Conservation (phyloP, 1,140 invertebrate species). For the Branchinecta lindahli region DNA sequence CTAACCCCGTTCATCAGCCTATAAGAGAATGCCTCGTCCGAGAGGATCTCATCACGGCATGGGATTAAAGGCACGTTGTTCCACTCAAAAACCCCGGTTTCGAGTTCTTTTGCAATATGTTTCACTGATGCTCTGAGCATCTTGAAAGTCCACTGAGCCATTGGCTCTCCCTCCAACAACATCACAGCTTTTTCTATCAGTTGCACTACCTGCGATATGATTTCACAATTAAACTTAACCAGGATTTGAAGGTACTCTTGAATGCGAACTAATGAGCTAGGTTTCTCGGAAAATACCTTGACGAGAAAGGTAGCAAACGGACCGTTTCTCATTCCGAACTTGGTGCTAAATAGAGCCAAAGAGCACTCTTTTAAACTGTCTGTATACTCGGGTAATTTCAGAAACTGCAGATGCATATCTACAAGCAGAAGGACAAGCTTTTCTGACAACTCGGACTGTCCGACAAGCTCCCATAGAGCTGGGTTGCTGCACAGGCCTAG, state of each 20-base stretch:
- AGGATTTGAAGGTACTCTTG: too few relatives aligned
- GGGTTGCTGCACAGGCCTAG: neutral
- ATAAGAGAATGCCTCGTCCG: neutral
- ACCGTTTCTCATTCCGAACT: neutral
- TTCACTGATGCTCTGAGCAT: neutral
- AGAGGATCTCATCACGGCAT: neutral
- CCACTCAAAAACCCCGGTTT: neutral
- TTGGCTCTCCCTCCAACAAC: neutral
- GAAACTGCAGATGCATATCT: neutral
- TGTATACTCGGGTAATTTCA: neutral
- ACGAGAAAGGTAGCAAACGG: neutral
- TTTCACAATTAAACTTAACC: too few relatives aligned
- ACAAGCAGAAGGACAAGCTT: neutral
- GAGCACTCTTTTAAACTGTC: slow-evolving; percentile 10
- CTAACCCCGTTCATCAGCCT: slow-evolving; percentile 10
- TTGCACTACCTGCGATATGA: too few relatives aligned
- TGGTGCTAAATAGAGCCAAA: neutral
- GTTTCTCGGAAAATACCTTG: neutral
- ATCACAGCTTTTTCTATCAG: too few relatives aligned
- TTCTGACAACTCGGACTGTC: neutral
- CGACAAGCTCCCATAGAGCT: neutral
- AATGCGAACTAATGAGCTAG: too few relatives aligned
- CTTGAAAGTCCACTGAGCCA: neutral
- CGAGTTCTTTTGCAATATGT: neutral
- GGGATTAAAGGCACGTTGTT: slow-evolving; percentile 9